These are phyloP conservation scores for Orestias chungarensis DNA, from an alignment of 2,797 vertebrate species.

Conservation along the genomic window DNA sequence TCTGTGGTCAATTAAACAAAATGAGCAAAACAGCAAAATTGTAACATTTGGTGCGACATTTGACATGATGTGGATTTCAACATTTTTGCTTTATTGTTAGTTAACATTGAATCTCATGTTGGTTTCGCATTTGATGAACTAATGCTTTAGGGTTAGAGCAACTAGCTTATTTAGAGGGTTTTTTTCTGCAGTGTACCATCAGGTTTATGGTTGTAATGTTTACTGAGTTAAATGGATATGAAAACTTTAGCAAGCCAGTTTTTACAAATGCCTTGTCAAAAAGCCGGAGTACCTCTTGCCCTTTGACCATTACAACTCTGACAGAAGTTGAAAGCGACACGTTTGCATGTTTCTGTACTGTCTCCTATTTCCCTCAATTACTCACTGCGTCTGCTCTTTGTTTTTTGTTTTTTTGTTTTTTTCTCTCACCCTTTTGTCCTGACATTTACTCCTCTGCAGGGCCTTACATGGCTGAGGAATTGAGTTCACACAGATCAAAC, in stretches of 20 bases:
- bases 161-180: too few relatives aligned
- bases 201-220: not conserved
- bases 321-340: constrained; percentile 20
- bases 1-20: too few relatives aligned
- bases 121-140: too few relatives aligned
- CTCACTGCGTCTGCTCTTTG: constrained; percentile 52
- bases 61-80: too few relatives aligned
- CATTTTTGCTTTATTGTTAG: too few relatives aligned
- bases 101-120: too few relatives aligned
- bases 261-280: not conserved
- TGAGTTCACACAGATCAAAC: constrained; percentile 71
- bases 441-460: constrained; percentile 70
- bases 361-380: constrained; percentile 60
- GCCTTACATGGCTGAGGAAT: constrained; percentile 64
- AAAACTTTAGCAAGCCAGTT: not conserved
- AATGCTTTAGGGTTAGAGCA: too few relatives aligned
- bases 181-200: too few relatives aligned
- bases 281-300: not conserved
- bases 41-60: too few relatives aligned
- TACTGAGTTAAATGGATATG: not conserved
- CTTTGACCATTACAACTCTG: constrained; percentile 18
- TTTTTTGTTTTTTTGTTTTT: constrained; percentile 62
- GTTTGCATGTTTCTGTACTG: constrained; percentile 29
- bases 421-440: constrained; percentile 57
- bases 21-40: too few relatives aligned